Evolutionary conservation across 2,113 vertebrate species (phyloP).

Genomic region (Hassar affinis): DNA sequence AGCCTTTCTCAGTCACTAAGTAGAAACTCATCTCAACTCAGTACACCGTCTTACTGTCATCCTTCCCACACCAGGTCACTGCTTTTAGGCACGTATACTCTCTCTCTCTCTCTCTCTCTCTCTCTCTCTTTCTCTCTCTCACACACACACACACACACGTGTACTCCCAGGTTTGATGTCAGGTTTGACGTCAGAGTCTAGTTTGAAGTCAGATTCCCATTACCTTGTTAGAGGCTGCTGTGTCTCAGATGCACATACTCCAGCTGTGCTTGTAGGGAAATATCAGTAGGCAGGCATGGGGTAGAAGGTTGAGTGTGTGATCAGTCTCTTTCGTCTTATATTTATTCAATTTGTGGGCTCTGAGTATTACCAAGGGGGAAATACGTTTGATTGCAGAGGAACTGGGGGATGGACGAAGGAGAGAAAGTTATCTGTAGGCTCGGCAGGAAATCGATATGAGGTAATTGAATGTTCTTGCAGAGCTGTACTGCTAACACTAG

Average conservation of each 20-base stretch:
- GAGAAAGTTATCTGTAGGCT: constrained; percentile 25
- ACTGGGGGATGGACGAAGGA: not conserved
- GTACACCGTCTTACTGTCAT: constrained; percentile 14
- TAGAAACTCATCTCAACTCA: not conserved
- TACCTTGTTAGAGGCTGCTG: constrained; percentile 20
- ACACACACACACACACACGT: constrained; percentile 5
- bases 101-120: too few relatives aligned
- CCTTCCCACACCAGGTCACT: constrained; percentile 30
- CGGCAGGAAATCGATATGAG: constrained; percentile 28
- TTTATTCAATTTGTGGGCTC: constrained; percentile 13
- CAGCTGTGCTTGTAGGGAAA: constrained; percentile 37
- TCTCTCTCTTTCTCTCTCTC: too few relatives aligned
- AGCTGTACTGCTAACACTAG: constrained; percentile 19
- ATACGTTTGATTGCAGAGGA: constrained; percentile 18
- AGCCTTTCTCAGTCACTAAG: constrained; percentile 6
- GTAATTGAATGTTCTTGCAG: constrained; percentile 28
- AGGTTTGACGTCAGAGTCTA: constrained; percentile 10
- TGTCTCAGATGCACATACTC: constrained; percentile 4
- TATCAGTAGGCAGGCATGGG: constrained; percentile 23
- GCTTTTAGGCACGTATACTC: too few relatives aligned
- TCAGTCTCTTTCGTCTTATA: constrained; percentile 6
- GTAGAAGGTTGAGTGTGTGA: constrained; percentile 17
- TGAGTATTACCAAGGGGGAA: constrained; percentile 22
- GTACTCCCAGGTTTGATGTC: constrained; percentile 11
- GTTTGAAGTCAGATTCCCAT: constrained; percentile 38